Evolutionary conservation across 2,888 invertebrate species (phyloP).

Genomic region (Cyclophora punctaria): DNA sequence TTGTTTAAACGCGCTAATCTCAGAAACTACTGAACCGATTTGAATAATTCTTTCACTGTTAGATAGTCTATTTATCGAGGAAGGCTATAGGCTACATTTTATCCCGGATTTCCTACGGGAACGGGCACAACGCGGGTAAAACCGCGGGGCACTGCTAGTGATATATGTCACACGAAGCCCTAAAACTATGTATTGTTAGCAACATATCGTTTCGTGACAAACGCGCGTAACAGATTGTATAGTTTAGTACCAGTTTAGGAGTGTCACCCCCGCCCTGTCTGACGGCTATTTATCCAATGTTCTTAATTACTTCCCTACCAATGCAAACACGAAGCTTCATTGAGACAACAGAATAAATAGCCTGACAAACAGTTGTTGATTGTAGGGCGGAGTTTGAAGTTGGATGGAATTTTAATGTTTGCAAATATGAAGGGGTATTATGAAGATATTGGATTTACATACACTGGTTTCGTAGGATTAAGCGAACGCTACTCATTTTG

Average conservation of each 20-base stretch:
- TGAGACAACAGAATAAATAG: conserved; percentile 19
- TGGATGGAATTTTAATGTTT: too few relatives aligned
- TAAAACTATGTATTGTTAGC: not conserved
- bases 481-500: too few relatives aligned
- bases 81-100: too few relatives aligned
- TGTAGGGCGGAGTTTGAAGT: not conserved
- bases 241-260: conserved; percentile 30
- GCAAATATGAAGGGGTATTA: not conserved
- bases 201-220: conserved; percentile 7
- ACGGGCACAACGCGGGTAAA: too few relatives aligned
- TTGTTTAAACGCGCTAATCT: too few relatives aligned
- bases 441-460: not conserved
- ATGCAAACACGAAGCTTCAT: conserved; percentile 45
- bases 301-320: conserved; percentile 53
- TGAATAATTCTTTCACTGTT: too few relatives aligned
- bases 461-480: too few relatives aligned
- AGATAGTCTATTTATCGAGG: too few relatives aligned
- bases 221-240: not conserved
- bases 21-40: too few relatives aligned
- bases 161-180: too few relatives aligned
- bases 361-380: conserved; percentile 12
- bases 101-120: too few relatives aligned
- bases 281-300: conserved; percentile 36
- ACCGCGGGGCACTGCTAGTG: too few relatives aligned
- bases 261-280: conserved; percentile 49